phyloP scores from a whole-genome alignment of 2,797 vertebrate species.

The Astyanax mexicanus region DNA sequence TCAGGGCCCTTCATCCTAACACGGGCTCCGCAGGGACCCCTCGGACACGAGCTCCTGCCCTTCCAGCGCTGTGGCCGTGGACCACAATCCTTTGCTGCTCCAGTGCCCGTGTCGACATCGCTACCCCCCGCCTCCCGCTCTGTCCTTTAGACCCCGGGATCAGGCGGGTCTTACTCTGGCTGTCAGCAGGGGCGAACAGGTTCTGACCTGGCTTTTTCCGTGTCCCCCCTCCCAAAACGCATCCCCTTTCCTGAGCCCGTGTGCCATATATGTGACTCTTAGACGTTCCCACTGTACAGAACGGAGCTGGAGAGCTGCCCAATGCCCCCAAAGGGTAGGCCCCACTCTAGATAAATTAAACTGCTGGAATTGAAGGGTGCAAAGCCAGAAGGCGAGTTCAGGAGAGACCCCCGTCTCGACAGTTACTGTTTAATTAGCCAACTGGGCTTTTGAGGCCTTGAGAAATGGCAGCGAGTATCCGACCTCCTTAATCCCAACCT shows the following conservation, averaged over 20 bases:
- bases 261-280: slow-evolving; percentile 47
- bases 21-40: slow-evolving; percentile 69
- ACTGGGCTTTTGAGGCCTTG: slow-evolving; percentile 70
- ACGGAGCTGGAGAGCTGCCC: slow-evolving; percentile 64
- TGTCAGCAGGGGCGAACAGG: slow-evolving; percentile 73
- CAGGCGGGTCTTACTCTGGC: slow-evolving; percentile 74
- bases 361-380: slow-evolving; percentile 61
- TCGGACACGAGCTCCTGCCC: slow-evolving; percentile 54
- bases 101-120: slow-evolving; percentile 63
- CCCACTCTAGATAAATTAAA: slow-evolving; percentile 77
- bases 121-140: slow-evolving; percentile 47
- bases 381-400: slow-evolving; percentile 54
- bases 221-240: slow-evolving; percentile 66
- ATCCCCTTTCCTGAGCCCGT: slow-evolving; percentile 45
- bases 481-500: slow-evolving; percentile 70
- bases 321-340: slow-evolving; percentile 58
- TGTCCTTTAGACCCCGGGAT: slow-evolving; percentile 71
- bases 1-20: slow-evolving; percentile 70
- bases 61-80: slow-evolving; percentile 51
- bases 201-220: slow-evolving; percentile 71
- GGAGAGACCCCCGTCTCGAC: slow-evolving; percentile 60
- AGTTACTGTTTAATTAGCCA: slow-evolving; percentile 77
- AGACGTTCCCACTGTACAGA: slow-evolving; percentile 48
- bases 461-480: slow-evolving; percentile 69
- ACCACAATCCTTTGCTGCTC: slow-evolving; percentile 64